These are phyloP conservation scores for Tachuris rubrigastra DNA, from an alignment of 2,113 vertebrate species.

Conservation along the genomic window DNA sequence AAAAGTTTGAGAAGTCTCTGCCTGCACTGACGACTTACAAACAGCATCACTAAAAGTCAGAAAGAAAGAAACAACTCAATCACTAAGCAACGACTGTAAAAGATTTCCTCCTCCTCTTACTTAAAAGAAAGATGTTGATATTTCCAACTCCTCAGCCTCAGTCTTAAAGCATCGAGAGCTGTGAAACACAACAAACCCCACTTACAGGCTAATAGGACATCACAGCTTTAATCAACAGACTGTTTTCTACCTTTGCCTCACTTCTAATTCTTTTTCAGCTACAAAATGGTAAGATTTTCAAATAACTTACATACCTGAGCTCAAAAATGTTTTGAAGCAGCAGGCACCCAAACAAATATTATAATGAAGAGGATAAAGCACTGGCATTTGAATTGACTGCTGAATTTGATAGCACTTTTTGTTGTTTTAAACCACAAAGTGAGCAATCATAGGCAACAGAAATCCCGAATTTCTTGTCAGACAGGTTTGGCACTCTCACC, in stretches of 20 bases:
- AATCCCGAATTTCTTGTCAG: conserved; percentile 41
- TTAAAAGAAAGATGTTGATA: not conserved
- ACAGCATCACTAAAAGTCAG: not conserved
- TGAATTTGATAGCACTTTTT: conserved; percentile 24
- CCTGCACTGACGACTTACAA: not conserved
- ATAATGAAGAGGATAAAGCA: not conserved
- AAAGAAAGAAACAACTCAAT: not conserved
- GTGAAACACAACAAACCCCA: not conserved
- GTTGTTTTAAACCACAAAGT: conserved; percentile 8
- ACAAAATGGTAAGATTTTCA: not conserved
- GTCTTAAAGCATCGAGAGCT: not conserved
- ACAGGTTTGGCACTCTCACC: conserved; percentile 43
- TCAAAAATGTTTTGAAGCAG: not conserved
- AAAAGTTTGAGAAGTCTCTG: not conserved
- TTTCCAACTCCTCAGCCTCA: not conserved
- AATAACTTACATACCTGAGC: not conserved
- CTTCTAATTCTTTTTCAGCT: not conserved
- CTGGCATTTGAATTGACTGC: not conserved
- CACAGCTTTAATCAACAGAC: not conserved
- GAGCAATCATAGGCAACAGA: not conserved
- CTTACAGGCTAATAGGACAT: not conserved
- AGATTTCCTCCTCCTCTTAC: not conserved
- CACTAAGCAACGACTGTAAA: not conserved
- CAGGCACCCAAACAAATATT: not conserved
- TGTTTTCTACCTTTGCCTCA: not conserved